Evolutionary conservation across 1,140 invertebrate species (phyloP), one percentile per base, ranked within the genome.

Genomic region (Laupala kohalensis): DNA sequence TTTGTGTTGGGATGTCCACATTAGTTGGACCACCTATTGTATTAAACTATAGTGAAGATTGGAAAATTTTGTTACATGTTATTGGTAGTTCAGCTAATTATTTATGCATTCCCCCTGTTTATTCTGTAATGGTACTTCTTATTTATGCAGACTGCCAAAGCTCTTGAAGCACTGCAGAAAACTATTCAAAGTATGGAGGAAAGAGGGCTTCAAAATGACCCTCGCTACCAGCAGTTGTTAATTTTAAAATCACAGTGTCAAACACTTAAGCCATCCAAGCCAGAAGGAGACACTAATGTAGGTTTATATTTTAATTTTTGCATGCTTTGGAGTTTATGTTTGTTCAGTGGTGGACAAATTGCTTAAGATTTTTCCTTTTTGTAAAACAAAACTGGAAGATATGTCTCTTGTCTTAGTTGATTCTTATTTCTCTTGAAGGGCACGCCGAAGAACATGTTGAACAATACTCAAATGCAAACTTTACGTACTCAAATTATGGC

Each of bases 111-210:
- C n/a, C n/a, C n/a, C n/a, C n/a, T n/a, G n/a, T n/a, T n/a, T n/a
- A n/a, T n/a, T n/a, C n/a, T 53, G 37, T 53, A 53, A 53, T 53
- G 1, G 4, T 53, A 53, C 19, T 53, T 53, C 37, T 13, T 53
- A 13, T 53, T 19, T 53, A 19, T 53, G 9, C 19, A 53, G 37
- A 19, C 37, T 19, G 19, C 37, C 9, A 53, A 53, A 19, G 37
- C 37, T 53, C 19, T 53, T 9, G 37, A 89, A 77, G 92, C 92
- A 1, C 79, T 95, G 6, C 93, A 94, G 77, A 86, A 91, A 74
- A 92, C 93, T 19, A 94, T 95, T 37, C 91, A 93, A 76, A 90
- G 91, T 0, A 96, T 96, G 93, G 94, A 97, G 82, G 94, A 96
- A 77, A 95, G 95, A 78, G 94, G 94, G 0, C 80, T 96, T 75